These are phyloP conservation scores for Melitaea athalia DNA, from an alignment of 2,888 invertebrate species.

Conservation along the genomic window DNA sequence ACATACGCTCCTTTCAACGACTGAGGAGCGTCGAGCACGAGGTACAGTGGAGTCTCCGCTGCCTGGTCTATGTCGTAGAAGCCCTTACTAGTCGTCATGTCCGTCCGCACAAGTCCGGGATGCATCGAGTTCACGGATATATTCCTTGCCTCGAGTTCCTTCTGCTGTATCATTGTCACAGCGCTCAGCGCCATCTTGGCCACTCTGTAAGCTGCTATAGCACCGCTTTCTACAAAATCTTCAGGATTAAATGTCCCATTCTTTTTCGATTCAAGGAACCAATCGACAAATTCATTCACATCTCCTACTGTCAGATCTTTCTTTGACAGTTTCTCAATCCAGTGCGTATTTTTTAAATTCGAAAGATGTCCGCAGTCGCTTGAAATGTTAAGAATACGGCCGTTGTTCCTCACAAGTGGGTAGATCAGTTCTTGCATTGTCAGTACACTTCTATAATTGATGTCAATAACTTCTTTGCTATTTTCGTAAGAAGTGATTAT, in stretches of 20 bases:
- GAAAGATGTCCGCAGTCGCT: slow-evolving; percentile 85
- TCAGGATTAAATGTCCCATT: slow-evolving; percentile 55
- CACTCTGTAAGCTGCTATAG: slow-evolving; percentile 83
- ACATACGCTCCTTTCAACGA: slow-evolving; percentile 84
- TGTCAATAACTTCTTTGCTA: slow-evolving; percentile 83
- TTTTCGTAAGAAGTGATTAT: slow-evolving; percentile 48
- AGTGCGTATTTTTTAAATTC: slow-evolving; percentile 75
- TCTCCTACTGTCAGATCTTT: slow-evolving; percentile 55
- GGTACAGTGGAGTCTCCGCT: slow-evolving; percentile 78
- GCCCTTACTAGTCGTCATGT: slow-evolving; percentile 86
- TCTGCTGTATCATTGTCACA: slow-evolving; percentile 85
- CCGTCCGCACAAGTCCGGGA: slow-evolving; percentile 89
- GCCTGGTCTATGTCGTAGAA: slow-evolving; percentile 78
- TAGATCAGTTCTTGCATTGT: slow-evolving; percentile 85
- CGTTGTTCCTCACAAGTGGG: slow-evolving; percentile 85
- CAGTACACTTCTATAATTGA: slow-evolving; percentile 86
- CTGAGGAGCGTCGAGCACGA: slow-evolving; percentile 77
- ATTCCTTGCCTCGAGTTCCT: slow-evolving; percentile 78
- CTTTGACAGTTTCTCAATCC: slow-evolving; percentile 58
- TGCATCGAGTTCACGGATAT: slow-evolving; percentile 84
- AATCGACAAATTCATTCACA: slow-evolving; percentile 80
- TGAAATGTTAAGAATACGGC: slow-evolving; percentile 88
- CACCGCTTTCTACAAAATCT: slow-evolving; percentile 71
- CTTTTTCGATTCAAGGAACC: slow-evolving; percentile 80
- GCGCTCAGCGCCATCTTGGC: slow-evolving; percentile 89